A percentile compares a stretch with the other conserved stretches of the same genome.
Conservation (phyloP, 2,113 vertebrate species). For the Aptenodytes patagonicus region DNA sequence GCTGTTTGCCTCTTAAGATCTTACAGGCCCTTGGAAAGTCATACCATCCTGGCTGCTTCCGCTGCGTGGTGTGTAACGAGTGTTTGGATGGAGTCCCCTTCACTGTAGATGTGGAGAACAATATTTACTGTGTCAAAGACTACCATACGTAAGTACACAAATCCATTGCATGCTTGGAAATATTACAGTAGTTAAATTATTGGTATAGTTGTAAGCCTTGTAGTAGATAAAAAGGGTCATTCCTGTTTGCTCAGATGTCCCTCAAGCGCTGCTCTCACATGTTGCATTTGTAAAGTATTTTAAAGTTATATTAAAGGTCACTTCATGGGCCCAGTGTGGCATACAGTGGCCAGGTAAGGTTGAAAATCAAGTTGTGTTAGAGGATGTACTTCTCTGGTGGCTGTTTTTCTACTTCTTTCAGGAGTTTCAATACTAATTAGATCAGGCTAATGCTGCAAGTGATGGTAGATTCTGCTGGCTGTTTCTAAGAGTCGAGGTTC, state of each 20-base stretch:
- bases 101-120: conserved; percentile 95
- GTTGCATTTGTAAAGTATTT: neutral
- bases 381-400: neutral
- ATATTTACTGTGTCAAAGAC: conserved; percentile 98
- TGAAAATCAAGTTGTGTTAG: neutral
- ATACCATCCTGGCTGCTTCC: conserved; percentile 97
- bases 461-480: neutral
- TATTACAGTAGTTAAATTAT: accelerated
- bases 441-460: neutral
- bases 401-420: neutral
- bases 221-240: neutral
- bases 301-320: neutral
- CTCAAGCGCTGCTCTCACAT: neutral
- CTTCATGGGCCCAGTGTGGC: neutral
- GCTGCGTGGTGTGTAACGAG: conserved; percentile 94
- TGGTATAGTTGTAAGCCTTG: neutral
- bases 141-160: conserved; percentile 90
- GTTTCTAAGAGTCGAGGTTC: neutral
- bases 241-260: neutral
- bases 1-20: conserved; percentile 77
- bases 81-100: conserved; percentile 97
- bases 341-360: neutral
- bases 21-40: conserved; percentile 97
- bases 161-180: neutral
- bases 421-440: neutral